phyloP scores from a whole-genome alignment of 2,888 invertebrate species.

The Polyommatus iphigenia region DNA sequence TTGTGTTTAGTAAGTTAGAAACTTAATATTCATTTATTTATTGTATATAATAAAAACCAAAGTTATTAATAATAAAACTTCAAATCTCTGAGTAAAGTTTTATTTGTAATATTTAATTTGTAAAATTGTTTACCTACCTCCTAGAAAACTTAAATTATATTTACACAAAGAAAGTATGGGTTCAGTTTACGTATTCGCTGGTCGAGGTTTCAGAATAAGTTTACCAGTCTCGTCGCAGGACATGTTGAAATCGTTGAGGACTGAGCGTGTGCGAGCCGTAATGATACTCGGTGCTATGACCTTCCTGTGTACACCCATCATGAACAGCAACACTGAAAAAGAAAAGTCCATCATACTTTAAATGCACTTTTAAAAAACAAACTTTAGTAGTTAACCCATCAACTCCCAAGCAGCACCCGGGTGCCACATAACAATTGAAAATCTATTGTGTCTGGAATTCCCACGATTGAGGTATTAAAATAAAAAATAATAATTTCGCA shows the following conservation, averaged over 20 bases:
- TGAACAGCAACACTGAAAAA: constrained; percentile 88
- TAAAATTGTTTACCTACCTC: constrained; percentile 44
- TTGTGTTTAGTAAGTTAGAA: constrained; percentile 38
- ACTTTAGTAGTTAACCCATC: no score
- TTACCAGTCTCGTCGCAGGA: constrained; percentile 98
- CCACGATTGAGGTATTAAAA: no score
- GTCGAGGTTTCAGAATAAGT: constrained; percentile 94
- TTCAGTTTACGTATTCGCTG: constrained; percentile 64
- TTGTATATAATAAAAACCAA: constrained; percentile 79
- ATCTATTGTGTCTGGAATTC: no score
- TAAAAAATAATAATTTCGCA: no score
- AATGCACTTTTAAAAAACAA: no score
- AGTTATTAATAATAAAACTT: constrained; percentile 76
- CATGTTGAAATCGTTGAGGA: constrained; percentile 98
- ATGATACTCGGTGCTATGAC: constrained; percentile 98
- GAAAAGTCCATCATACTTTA: constrained; percentile 31
- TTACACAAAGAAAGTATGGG: constrained; percentile 45
- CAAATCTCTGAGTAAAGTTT: constrained; percentile 67
- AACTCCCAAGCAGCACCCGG: no score
- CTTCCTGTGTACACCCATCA: constrained; percentile 96
- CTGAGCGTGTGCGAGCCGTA: constrained; percentile 93
- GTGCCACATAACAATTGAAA: no score
- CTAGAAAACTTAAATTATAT: constrained; percentile 59
- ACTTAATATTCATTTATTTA: constrained; percentile 61
- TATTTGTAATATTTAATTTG: constrained; percentile 49